Conservation (phyloP, 1,140 invertebrate genomes). For the Pectinophora gossypiella region DNA sequence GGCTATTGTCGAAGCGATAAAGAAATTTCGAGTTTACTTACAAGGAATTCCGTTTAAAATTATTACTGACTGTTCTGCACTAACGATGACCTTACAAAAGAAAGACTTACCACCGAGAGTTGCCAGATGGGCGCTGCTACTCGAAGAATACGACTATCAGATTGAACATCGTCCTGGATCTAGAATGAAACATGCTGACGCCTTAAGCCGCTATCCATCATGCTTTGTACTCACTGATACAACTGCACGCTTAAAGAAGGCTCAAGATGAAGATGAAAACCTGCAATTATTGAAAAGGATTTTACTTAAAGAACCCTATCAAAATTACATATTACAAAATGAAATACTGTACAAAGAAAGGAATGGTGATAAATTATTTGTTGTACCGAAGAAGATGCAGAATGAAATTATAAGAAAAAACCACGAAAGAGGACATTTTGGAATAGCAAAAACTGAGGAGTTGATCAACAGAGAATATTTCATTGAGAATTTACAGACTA, state of each 20-base stretch:
- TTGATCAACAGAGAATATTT: too few relatives aligned
- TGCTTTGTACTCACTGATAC: background rate
- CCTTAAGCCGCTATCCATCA: background rate
- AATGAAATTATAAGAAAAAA: constrained; percentile 17
- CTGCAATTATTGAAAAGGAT: constrained; percentile 7
- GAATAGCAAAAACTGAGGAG: too few relatives aligned
- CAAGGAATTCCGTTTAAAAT: constrained; percentile 66
- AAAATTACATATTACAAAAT: constrained; percentile 10
- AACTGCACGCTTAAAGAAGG: background rate
- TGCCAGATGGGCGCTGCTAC: constrained; percentile 18
- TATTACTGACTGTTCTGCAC: constrained; percentile 49
- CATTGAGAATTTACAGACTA: constrained; percentile 20
- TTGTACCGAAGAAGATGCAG: constrained; percentile 9
- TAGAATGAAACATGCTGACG: too few relatives aligned
- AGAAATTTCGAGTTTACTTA: constrained; percentile 73
- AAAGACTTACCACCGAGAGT: constrained; percentile 42
- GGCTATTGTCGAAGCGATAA: too few relatives aligned
- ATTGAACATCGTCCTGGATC: background rate
- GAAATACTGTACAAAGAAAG: constrained; percentile 8
- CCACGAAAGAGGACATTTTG: too few relatives aligned
- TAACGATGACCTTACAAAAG: constrained; percentile 51
- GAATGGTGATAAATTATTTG: constrained; percentile 4
- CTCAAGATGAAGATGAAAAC: constrained; percentile 9
- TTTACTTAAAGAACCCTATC: constrained; percentile 1
- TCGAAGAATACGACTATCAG: constrained; percentile 1